Percentiles rank a stretch among this genome's conserved stretches.
phyloP scores from a whole-genome alignment of 2,113 vertebrate genomes.

The Mesembrinibis cayennensis region DNA sequence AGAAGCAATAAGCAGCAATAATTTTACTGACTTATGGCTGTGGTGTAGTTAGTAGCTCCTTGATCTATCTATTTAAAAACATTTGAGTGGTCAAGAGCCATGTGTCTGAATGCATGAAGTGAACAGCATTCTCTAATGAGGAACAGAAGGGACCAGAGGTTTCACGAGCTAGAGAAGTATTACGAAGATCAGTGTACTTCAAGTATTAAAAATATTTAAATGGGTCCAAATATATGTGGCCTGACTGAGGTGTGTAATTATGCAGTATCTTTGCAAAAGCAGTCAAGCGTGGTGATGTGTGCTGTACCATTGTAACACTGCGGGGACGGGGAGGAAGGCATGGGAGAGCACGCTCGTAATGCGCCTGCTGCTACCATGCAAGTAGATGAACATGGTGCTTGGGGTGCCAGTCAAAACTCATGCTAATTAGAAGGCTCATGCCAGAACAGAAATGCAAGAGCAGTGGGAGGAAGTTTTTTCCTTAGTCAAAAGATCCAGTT shows the following conservation, averaged over 20 bases:
- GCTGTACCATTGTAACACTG: not conserved
- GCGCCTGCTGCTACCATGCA: not conserved
- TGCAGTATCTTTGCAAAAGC: too few species aligned
- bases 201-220: not conserved
- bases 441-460: not conserved
- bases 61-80: not conserved
- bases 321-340: not conserved
- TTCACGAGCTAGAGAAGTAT: not conserved
- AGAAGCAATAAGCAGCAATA: not conserved
- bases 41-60: not conserved
- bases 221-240: too few species aligned
- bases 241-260: not conserved
- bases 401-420: not conserved
- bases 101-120: not conserved
- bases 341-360: not conserved
- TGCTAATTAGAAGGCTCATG: not conserved
- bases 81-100: not conserved
- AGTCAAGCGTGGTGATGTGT: rapidly evolving
- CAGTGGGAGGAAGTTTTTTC: not conserved
- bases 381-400: not conserved
- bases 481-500: not conserved
- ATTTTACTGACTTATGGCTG: not conserved
- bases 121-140: not conserved
- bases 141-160: not conserved
- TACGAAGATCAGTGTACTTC: not conserved